A percentile compares a stretch with the other conserved stretches of the same genome.
Evolutionary conservation across 1,140 invertebrate species (phyloP).

Genomic region (Papilio aristodemus): DNA sequence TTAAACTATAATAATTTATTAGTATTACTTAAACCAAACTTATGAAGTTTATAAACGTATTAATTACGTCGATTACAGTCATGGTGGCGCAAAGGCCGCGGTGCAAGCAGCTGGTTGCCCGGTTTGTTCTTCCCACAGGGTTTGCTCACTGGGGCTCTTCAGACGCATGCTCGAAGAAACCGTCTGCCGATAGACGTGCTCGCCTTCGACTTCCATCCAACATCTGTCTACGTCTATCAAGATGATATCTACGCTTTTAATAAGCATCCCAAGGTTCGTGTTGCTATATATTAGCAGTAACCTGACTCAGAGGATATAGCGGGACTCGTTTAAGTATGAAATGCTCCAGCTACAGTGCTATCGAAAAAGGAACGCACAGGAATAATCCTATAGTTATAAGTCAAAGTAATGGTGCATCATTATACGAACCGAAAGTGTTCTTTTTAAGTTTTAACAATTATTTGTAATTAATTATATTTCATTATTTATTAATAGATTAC

Average conservation of each 20-base stretch:
- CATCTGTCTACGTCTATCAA: background rate
- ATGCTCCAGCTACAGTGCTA: too few species aligned
- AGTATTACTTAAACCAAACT: background rate
- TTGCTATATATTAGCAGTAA: background rate
- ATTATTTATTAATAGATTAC: too few species aligned
- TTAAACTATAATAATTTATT: too few species aligned
- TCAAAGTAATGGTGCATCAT: too few species aligned
- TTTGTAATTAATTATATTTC: too few species aligned
- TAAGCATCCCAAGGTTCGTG: constrained; percentile 3
- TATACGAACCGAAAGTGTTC: too few species aligned
- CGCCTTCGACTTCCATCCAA: constrained; percentile 86
- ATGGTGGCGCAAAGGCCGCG: constrained; percentile 87
- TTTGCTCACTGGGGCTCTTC: constrained; percentile 92
- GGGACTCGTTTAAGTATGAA: too few species aligned
- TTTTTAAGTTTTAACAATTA: too few species aligned
- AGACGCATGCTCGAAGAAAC: constrained; percentile 91
- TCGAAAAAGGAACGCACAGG: too few species aligned
- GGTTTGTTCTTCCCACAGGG: constrained; percentile 96
- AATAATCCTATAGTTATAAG: too few species aligned
- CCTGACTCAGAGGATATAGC: too few species aligned
- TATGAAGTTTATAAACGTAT: background rate
- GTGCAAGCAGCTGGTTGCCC: constrained; percentile 93
- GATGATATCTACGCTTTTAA: constrained; percentile 1
- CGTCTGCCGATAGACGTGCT: constrained; percentile 92
- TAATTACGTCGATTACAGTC: background rate